Base-by-base conservation (phyloP, 2,888 invertebrate species). In the Leptopilina myrica region DNA sequence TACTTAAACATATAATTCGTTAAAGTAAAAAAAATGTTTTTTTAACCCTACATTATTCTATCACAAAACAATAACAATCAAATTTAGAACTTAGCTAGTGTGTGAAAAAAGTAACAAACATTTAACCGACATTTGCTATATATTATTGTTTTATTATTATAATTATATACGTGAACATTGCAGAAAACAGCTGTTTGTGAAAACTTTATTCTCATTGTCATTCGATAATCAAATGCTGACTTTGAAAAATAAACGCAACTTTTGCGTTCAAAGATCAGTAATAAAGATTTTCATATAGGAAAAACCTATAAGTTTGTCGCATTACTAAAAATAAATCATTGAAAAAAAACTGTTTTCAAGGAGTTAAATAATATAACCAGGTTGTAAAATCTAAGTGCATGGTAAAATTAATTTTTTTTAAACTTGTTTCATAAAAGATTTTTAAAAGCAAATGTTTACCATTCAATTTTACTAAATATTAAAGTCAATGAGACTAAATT, bases 181-280 rank as follows among this genome's bases (percentile, higher is more conserved):
- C 53, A 53, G 67, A 53, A 69, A 56, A 73, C 73, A 73, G 56
- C 73, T 73, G 73, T 73, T 73, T 56, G 33, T 73, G 33, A 26
- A 20, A 73, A 33, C 53, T 53, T 33, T 56, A 73, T 56, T 73
- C 56, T 56, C n/a, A 33, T 56, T 56, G 56, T 26, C 53, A 53
- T 26, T 69, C 26, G 20, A 56, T 73, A 73, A 73, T 56, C 73
- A 73, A 73, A 40, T 73, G 33, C 7, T 73, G 12, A 73, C 53
- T 62, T 62, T 62, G 62, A 20, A 15, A 20, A 20, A 62, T 62
- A 33, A 67, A 9, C 33, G 33, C 56, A 73, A 56, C n/a, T 53
- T 56, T 73, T 53, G 9, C 14, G n/a, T 9, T 56, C n/a, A 73
- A 33, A 73, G 56, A 56, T 33, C 26, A 56, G 20, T 26, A 56